Base-by-base conservation (phyloP, 35 echinoderm and acorn worm genomes). In the Stichopus chloronotus region DNA sequence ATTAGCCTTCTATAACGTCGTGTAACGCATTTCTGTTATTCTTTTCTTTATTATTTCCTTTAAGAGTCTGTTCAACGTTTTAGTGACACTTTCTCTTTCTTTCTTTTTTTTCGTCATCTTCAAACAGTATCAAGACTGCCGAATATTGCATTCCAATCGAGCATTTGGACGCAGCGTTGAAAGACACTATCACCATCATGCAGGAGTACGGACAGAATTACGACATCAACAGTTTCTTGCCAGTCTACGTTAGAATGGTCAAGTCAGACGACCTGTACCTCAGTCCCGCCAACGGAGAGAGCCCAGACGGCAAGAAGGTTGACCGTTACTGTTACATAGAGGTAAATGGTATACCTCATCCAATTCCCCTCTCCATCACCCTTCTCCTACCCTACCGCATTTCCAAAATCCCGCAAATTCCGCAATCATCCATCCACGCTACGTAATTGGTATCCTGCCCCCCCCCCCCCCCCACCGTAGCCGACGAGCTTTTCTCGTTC, bases 261-360 rank as follows among this genome's bases (percentile, higher is more conserved):
- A 95, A 98, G 24, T 94, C 92, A 13, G 96, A 98, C 55, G 94
- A 98, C 83, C 68, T 98, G n/a, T 98, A 95, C 78, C 83, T 98
- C 9, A 98, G 96, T 87, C 96, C 96, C 8, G 96, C 96, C 17
- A 94, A 98, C 19, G 80, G 96, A 14, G 56, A 80, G 17, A 95
- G 89, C 59, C 87, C 94, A 8, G 92, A 98, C 83, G 96, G 96
- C 24, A 85, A 84, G 9, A 86, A 59, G 14, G 91, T 83, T 7
- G 96, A 98, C 9, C 63, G 94, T 10, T 98, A 94, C 30, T 98
- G 96, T 84, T 98, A 95, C 58, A 95, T 98, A 52, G 96, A 98
- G 96, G 96, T 98, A 91, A 95, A 16, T 89, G 16, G 1, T 65
- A 74, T 74, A 21, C 22, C 69, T 65, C 19, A 65, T 19, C 61